A percentile compares a stretch with the other conserved stretches of the same genome.
Conservation (phyloP, 2,888 invertebrate species). For the Leptinotarsa peninsularis region DNA sequence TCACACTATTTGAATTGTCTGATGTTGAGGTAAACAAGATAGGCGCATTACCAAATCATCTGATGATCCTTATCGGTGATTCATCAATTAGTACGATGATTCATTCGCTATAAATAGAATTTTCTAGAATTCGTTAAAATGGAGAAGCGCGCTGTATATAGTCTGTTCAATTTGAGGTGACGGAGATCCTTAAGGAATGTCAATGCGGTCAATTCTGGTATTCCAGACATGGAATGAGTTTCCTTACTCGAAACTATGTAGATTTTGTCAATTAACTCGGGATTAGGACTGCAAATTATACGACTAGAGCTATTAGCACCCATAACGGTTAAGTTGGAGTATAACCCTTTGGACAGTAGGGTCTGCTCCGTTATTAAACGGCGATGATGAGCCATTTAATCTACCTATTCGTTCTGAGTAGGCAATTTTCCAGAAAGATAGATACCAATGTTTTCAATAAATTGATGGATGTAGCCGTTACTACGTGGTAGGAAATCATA, state of each 20-base stretch:
- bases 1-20: too few relatives aligned
- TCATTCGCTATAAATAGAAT: too few relatives aligned
- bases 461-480: too few relatives aligned
- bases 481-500: too few relatives aligned
- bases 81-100: too few relatives aligned
- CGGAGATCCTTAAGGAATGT: background rate
- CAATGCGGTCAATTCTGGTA: background rate
- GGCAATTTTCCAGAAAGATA: too few relatives aligned
- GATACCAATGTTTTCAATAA: too few relatives aligned
- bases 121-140: background rate
- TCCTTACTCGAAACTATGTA: constrained; percentile 14
- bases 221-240: constrained; percentile 10
- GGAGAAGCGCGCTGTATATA: background rate
- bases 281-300: constrained; percentile 12
- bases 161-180: constrained; percentile 1
- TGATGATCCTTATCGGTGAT: too few relatives aligned
- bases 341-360: constrained; percentile 1
- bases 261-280: constrained; percentile 10
- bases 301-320: constrained; percentile 11
- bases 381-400: background rate
- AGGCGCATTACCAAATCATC: too few relatives aligned
- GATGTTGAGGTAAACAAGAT: too few relatives aligned
- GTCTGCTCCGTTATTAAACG: background rate
- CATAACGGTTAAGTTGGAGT: background rate
- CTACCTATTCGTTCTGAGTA: background rate